These are phyloP conservation scores for Tamias sibiricus DNA, from an alignment of 2,113 vertebrate genomes.

Conservation along the genomic window DNA sequence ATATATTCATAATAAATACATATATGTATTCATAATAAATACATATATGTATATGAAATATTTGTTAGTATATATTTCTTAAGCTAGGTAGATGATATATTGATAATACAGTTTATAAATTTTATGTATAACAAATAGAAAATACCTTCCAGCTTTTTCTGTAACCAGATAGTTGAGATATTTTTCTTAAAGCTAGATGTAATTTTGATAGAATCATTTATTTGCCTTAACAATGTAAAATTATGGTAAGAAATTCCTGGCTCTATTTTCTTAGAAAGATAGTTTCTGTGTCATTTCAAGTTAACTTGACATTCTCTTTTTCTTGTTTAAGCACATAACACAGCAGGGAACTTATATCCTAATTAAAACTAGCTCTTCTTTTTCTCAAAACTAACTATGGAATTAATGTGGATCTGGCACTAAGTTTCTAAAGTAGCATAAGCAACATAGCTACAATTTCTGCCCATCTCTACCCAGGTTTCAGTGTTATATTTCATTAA, in stretches of 20 bases:
- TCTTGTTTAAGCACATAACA: conserved; percentile 2
- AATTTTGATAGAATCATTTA: conserved; percentile 15
- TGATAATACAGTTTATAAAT: neutral
- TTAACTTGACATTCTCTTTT: conserved; percentile 20
- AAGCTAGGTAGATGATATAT: neutral
- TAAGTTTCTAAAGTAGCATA: neutral
- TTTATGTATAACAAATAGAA: conserved; percentile 13
- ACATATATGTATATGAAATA: neutral
- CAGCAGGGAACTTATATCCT: neutral
- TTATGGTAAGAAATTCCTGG: neutral
- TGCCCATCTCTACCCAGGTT: neutral
- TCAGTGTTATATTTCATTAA: conserved; percentile 30
- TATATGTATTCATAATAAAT: neutral
- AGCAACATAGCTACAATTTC: neutral
- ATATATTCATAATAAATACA: neutral
- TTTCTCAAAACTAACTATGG: neutral
- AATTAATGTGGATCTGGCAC: neutral
- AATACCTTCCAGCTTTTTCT: neutral
- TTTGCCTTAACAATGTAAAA: neutral
- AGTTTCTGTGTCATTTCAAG: neutral
- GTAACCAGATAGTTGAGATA: neutral
- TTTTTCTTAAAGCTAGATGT: conserved; percentile 2
- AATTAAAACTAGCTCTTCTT: conserved; percentile 48
- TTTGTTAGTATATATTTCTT: conserved; percentile 24
- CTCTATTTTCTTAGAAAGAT: conserved; percentile 22